Conservation (phyloP, 2,888 invertebrate genomes). For the Odiellus spinosus region DNA sequence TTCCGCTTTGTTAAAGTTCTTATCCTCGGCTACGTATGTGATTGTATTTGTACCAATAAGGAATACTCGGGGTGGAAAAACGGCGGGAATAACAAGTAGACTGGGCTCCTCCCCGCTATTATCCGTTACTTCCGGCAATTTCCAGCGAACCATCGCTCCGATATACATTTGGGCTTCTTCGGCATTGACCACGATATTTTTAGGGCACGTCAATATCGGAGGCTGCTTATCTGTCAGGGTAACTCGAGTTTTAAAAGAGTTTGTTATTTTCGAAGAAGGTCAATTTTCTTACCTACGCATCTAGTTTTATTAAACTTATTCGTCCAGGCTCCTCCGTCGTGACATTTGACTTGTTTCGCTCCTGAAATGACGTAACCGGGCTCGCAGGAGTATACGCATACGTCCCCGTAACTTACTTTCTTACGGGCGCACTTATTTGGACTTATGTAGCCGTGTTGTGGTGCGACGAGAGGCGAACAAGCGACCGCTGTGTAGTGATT, state of each 20-base stretch:
- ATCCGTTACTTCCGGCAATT: conserved; percentile 36
- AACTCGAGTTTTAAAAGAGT: too few relatives aligned
- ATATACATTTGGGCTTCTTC: conserved; percentile 32
- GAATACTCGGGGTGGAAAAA: conserved; percentile 39
- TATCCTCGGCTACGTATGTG: conserved; percentile 46
- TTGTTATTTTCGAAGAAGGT: too few relatives aligned
- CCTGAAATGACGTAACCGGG: conserved; percentile 43
- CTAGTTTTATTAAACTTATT: conserved; percentile 34
- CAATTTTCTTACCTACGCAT: conserved; percentile 37
- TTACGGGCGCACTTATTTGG: conserved; percentile 38
- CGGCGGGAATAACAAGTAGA: conserved; percentile 42
- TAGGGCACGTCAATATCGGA: conserved; percentile 42
- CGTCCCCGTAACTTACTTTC: conserved; percentile 41
- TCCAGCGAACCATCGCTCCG: conserved; percentile 39
- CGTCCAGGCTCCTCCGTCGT: conserved; percentile 41
- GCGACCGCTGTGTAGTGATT: conserved; percentile 26
- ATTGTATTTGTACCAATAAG: conserved; percentile 42
- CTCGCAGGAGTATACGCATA: conserved; percentile 42
- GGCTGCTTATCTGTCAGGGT: conserved; percentile 39
- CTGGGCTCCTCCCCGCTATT: conserved; percentile 41
- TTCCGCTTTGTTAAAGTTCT: conserved; percentile 41
- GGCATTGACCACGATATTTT: conserved; percentile 35
- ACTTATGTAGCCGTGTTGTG: conserved; percentile 38
- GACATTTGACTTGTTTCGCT: conserved; percentile 38
- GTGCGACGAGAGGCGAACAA: conserved; percentile 36